Percentiles rank a stretch among this genome's conserved stretches.
Conservation (phyloP, 2,888 invertebrate genomes). For the Cataglyphis albicans region DNA sequence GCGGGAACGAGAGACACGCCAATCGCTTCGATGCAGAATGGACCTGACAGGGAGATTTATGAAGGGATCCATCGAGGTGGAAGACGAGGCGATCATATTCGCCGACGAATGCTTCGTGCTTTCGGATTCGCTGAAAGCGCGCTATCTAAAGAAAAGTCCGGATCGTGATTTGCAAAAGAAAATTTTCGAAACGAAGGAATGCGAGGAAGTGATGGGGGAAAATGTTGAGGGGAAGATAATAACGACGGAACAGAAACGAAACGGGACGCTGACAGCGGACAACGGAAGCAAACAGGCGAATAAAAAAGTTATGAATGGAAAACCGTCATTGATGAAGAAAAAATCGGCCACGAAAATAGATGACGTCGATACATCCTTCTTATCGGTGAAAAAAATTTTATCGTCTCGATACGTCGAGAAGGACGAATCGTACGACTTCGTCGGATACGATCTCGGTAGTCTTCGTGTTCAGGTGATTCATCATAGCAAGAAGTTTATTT, state of each 20-base stretch:
- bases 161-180: not conserved
- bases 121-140: conserved; percentile 78
- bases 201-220: conserved; percentile 16
- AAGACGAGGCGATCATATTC: conserved; percentile 61
- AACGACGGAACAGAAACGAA: conserved; percentile 16
- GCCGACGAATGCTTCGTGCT: conserved; percentile 77
- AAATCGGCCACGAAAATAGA: conserved; percentile 32
- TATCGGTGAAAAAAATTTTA: conserved; percentile 57
- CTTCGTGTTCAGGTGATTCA: conserved; percentile 76
- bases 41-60: conserved; percentile 63
- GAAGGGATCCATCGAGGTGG: conserved; percentile 51
- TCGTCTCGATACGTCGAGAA: conserved; percentile 44
- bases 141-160: conserved; percentile 31
- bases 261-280: conserved; percentile 31
- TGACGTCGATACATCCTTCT: conserved; percentile 63
- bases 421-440: conserved; percentile 70
- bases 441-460: conserved; percentile 81
- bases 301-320: conserved; percentile 41
- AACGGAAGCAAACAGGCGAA: conserved; percentile 22
- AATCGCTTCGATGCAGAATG: conserved; percentile 30
- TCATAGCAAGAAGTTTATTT: conserved; percentile 71
- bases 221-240: conserved; percentile 1
- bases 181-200: not conserved
- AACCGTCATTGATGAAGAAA: conserved; percentile 41
- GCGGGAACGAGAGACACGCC: conserved; percentile 77